phyloP scores from a whole-genome alignment of 2,113 vertebrate species.

The Chaetops frenatus region DNA sequence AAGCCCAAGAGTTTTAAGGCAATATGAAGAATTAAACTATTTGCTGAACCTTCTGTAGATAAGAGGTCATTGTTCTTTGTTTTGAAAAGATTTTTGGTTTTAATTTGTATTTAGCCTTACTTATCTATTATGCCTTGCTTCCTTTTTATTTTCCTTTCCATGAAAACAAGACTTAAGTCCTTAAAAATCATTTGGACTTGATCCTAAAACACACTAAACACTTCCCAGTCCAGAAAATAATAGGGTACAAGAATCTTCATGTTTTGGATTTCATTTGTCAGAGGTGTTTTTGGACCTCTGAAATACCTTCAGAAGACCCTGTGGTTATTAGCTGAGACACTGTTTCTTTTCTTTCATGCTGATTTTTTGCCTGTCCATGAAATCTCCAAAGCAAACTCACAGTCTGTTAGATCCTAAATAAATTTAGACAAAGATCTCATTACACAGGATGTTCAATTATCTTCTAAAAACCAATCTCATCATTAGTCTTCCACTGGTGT shows the following conservation, averaged over 20 bases:
- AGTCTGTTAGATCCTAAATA: not conserved
- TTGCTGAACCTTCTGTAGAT: constrained; percentile 6
- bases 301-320: not conserved
- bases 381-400: not conserved
- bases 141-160: constrained; percentile 55
- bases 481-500: not conserved
- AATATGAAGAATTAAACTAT: not conserved
- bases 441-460: not conserved
- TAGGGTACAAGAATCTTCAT: not conserved
- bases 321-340: not conserved
- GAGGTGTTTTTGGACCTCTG: not conserved
- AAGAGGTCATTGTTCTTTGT: constrained; percentile 21
- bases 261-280: not conserved
- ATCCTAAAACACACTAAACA: not conserved
- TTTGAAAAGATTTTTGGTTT: constrained; percentile 14
- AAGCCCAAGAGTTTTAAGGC: not conserved
- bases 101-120: not conserved
- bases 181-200: constrained; percentile 38
- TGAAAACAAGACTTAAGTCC: constrained; percentile 16
- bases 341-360: not conserved
- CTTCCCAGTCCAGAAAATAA: constrained; percentile 6
- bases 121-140: constrained; percentile 37
- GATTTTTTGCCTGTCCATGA: not conserved
- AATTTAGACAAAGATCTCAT: not conserved
- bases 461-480: not conserved